These are phyloP conservation scores for Euura saliciscinereae DNA, from an alignment of 1,140 invertebrate genomes.

Conservation along the genomic window DNA sequence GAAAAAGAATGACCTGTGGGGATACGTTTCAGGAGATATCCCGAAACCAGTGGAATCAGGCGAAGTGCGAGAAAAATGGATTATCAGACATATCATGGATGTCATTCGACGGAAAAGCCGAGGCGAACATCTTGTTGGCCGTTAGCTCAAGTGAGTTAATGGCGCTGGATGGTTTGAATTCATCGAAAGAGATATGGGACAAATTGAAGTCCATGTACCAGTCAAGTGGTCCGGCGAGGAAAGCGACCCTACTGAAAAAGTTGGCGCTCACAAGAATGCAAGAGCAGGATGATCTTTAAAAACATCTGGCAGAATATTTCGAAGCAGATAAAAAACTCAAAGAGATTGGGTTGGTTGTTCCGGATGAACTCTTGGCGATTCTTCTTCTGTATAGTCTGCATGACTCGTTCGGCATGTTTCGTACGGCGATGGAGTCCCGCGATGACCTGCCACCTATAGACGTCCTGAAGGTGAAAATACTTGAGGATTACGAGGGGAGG, in stretches of 20 bases:
- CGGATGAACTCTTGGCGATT: neutral
- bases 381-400: too few relatives aligned
- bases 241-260: constrained; percentile 27
- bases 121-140: constrained; percentile 14
- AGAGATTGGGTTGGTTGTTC: neutral
- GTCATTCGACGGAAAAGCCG: constrained; percentile 13
- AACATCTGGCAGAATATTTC: neutral
- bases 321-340: neutral
- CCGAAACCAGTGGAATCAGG: constrained; percentile 2
- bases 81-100: too few relatives aligned
- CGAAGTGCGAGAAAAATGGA: neutral
- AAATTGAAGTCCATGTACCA: constrained; percentile 23
- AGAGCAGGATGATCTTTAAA: constrained; percentile 2
- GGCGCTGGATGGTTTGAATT: constrained; percentile 11
- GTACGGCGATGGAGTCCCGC: neutral
- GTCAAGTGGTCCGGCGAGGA: constrained; percentile 30
- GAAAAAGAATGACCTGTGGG: constrained; percentile 20
- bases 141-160: constrained; percentile 12
- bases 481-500: neutral
- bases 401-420: neutral
- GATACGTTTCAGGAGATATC: constrained; percentile 11
- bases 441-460: neutral
- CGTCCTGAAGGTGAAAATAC: neutral
- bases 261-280: constrained; percentile 23
- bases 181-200: constrained; percentile 19